A percentile compares a stretch with the other conserved stretches of the same genome.
phyloP scores from a whole-genome alignment of 2,113 vertebrate genomes.

The Myiopsitta monachus region DNA sequence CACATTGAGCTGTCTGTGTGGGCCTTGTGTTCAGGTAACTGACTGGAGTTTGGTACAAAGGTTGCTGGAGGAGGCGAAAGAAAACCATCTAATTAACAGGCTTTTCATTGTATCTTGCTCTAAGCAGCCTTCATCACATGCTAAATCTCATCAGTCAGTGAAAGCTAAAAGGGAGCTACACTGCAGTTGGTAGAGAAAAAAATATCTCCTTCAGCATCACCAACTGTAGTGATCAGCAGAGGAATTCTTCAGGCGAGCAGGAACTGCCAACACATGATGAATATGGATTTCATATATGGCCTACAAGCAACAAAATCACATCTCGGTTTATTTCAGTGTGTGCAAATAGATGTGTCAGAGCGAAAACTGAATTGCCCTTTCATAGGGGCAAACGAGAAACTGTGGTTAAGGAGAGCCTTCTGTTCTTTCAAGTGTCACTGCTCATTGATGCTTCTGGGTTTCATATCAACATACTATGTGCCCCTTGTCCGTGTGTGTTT shows the following conservation, averaged over 20 bases:
- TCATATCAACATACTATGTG: neutral
- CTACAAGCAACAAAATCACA: rapidly evolving
- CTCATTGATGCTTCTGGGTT: neutral
- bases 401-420: neutral
- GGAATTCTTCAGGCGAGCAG: neutral
- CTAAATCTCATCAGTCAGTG: neutral
- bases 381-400: neutral
- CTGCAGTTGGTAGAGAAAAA: neutral
- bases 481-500: neutral
- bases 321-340: neutral
- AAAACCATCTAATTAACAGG: neutral
- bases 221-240: neutral
- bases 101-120: neutral
- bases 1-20: neutral
- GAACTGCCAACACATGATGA: neutral
- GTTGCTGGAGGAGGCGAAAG: neutral
- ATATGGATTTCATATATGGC: neutral
- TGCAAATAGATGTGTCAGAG: neutral
- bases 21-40: neutral
- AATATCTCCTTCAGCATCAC: neutral
- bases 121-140: neutral
- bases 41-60: neutral
- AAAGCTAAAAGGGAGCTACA: neutral
- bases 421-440: neutral
- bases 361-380: neutral